These are phyloP conservation scores for Brienomyrus longianalis DNA, from an alignment of 2,113 vertebrate species.

Conservation along the genomic window DNA sequence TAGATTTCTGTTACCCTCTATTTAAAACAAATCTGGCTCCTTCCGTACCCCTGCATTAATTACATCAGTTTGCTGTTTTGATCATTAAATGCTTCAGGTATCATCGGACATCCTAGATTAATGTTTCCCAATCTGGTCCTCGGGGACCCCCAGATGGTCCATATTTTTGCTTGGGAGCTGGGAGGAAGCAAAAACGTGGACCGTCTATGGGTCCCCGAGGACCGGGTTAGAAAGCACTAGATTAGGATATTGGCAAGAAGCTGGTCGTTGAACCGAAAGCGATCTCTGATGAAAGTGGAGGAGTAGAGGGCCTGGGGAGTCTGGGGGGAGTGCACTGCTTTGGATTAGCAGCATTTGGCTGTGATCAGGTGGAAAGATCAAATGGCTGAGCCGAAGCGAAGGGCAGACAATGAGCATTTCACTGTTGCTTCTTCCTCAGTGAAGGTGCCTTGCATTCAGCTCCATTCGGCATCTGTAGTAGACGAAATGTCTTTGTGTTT, in stretches of 20 bases:
- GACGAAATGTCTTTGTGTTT: background rate
- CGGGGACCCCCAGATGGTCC: background rate
- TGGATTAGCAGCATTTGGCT: background rate
- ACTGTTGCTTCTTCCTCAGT: background rate
- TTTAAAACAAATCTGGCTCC: background rate
- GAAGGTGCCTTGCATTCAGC: background rate
- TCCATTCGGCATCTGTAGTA: background rate
- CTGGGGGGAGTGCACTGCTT: background rate
- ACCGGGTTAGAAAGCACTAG: background rate
- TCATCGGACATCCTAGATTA: background rate
- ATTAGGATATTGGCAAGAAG: background rate
- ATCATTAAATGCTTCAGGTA: background rate
- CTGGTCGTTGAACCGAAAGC: background rate
- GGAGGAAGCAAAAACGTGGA: background rate
- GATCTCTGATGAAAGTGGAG: background rate
- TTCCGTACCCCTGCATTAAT: background rate
- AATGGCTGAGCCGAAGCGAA: background rate
- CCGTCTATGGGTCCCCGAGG: background rate
- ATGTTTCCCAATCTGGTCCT: background rate
- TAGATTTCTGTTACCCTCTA: background rate
- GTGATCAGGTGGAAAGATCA: background rate
- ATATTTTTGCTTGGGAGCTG: background rate
- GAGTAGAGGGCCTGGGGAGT: background rate
- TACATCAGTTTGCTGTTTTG: background rate
- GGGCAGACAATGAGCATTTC: background rate